phyloP scores from a whole-genome alignment of 2,797 vertebrate genomes.

The Tragopan temminckii region DNA sequence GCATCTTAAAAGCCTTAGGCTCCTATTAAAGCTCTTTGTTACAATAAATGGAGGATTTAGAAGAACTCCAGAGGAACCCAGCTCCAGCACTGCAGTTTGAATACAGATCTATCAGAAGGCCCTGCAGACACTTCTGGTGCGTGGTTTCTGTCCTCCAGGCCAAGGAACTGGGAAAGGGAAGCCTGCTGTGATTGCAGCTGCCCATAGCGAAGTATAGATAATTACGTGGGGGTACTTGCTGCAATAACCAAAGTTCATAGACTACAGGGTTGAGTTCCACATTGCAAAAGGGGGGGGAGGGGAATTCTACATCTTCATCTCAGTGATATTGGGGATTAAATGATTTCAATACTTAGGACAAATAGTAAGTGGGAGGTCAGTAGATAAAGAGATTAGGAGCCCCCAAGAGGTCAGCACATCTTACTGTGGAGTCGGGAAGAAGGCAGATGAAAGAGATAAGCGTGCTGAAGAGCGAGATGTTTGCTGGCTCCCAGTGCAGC shows the following conservation, averaged over 20 bases:
- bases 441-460: not conserved
- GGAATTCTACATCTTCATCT: not conserved
- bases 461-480: accelerated
- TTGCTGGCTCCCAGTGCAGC: not conserved
- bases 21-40: not conserved
- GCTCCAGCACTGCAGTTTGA: not conserved
- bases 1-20: not conserved
- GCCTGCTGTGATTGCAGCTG: not conserved
- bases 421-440: not conserved
- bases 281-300: not conserved
- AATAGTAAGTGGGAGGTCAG: not conserved
- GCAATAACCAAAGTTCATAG: not conserved
- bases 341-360: not conserved
- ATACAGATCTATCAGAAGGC: not conserved
- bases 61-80: not conserved
- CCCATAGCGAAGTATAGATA: not conserved
- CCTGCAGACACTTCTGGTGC: not conserved
- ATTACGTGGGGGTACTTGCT: not conserved
- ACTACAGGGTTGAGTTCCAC: not conserved
- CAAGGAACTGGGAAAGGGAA: not conserved
- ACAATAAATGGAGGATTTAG: not conserved
- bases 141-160: accelerated
- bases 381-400: not conserved
- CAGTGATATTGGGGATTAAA: not conserved
- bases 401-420: not conserved